Conservation (phyloP, 1,140 invertebrate genomes). For the Plectrocnemia conspersa region DNA sequence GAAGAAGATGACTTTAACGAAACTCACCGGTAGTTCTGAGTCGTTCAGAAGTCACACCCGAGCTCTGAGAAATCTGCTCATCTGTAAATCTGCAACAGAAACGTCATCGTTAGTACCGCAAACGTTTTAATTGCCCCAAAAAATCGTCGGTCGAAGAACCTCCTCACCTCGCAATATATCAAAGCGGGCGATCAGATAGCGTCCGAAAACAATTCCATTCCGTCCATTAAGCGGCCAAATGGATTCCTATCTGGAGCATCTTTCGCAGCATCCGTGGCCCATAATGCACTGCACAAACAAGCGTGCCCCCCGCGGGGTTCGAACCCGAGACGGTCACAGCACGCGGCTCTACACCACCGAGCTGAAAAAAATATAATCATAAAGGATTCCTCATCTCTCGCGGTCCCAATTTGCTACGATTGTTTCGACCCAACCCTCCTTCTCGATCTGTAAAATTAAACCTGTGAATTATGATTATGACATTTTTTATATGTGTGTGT, state of each 20-base stretch:
- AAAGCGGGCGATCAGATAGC: no score
- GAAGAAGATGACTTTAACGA: no score
- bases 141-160: no score
- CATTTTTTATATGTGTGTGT: background rate
- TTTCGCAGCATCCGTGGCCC: background rate
- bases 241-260: constrained; percentile 2
- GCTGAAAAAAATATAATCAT: background rate
- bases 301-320: constrained; percentile 7
- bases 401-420: constrained; percentile 22
- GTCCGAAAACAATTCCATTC: no score
- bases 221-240: no score
- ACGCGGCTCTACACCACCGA: constrained; percentile 5
- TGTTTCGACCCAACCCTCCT: constrained; percentile 15
- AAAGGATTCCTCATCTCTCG: background rate
- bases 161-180: no score
- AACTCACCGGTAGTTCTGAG: no score
- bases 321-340: constrained; percentile 9
- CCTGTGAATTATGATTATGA: constrained; percentile 5
- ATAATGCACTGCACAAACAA: constrained; percentile 6
- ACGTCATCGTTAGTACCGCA: no score
- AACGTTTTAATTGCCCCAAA: background rate
- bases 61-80: no score
- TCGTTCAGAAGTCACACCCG: no score
- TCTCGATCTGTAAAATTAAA: constrained; percentile 4
- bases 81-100: no score